Evolutionary conservation across 1,140 invertebrate genomes (phyloP), one percentile per base, ranked within the genome.

Genomic region (Drosophila jambulina): DNA sequence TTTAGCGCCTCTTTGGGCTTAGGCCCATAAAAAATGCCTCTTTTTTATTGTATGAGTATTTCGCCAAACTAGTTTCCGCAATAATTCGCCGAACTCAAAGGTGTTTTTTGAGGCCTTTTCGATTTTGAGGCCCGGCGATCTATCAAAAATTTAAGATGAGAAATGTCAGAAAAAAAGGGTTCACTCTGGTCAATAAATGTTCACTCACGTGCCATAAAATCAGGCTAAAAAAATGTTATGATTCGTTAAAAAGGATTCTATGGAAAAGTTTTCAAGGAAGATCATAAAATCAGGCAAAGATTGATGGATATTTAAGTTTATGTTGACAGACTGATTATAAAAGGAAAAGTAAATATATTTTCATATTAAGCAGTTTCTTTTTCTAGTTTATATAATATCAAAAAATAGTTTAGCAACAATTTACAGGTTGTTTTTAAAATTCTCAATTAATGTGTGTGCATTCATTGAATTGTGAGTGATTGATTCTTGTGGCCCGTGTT

Each of bases 1-100:
- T 83, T 87, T 87, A 77, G 84, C 83, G 84, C 84, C 84, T 87
- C 80, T 45, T 36, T 48, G 63, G 60, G 75, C 67, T 72, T 60
- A 27, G 67, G 58, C 54, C 36, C 45, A 79, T 59, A 68, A 65
- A 62, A 60, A 62, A 38, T 65, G 69, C 23, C 46, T 68, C 5
- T 61, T 78, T 53, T 78, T 67, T 58, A 21, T 49, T 40, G 29
- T 60, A 10, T 54, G 43, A 29, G 32, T 57, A 38, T 77, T 76
- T 80, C 60, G 42, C 29, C 27, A 49, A 75, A 86, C 82, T 86
- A 78, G 82, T 85, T 85, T 85, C 64, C 69, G 75, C 69, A 57
- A 83, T 75, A 63, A 68, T 87, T 87, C 72, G 48, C 23, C 49
- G 84, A 88, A 88, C 49, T 76, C 40, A 29, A 75, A 42, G 46